Percentiles rank a stretch among this genome's conserved stretches.
These are phyloP conservation scores for Phragmatobia fuliginosa DNA, from an alignment of 2,888 invertebrate genomes.

Conservation along the genomic window DNA sequence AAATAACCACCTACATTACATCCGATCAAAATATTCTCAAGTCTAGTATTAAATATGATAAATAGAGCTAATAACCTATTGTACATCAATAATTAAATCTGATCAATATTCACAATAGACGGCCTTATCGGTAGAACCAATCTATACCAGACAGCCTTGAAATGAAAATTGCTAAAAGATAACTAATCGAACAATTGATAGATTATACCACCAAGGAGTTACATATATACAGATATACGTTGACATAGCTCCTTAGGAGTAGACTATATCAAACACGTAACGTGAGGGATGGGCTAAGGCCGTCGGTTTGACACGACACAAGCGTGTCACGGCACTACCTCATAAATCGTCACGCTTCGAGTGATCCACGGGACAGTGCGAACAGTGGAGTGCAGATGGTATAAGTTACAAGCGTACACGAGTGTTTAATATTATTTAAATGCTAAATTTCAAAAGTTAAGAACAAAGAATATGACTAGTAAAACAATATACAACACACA, in stretches of 20 bases:
- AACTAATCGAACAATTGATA: background rate
- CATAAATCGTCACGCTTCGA: conserved; percentile 22
- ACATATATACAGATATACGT: background rate
- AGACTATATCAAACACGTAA: background rate
- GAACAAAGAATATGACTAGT: background rate
- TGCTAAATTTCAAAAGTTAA: background rate
- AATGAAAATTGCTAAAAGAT: background rate
- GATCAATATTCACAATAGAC: background rate
- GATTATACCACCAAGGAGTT: background rate
- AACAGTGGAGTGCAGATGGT: background rate
- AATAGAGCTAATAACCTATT: background rate
- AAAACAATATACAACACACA: no score
- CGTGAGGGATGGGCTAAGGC: conserved; percentile 4
- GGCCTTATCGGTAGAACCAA: background rate
- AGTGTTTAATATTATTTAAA: background rate
- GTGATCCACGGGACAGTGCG: conserved; percentile 6
- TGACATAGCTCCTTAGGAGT: background rate
- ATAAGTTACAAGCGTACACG: background rate
- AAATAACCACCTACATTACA: no score
- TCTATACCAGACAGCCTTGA: background rate
- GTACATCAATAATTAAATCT: background rate
- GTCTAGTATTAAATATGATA: background rate
- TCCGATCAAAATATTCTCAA: background rate
- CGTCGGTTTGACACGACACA: conserved; percentile 12
- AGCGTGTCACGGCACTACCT: conserved; percentile 15